Percentiles rank a stretch among this genome's conserved stretches.
Evolutionary conservation across 2,797 vertebrate genomes (phyloP).

Genomic region (Novumbra hubbsi): DNA sequence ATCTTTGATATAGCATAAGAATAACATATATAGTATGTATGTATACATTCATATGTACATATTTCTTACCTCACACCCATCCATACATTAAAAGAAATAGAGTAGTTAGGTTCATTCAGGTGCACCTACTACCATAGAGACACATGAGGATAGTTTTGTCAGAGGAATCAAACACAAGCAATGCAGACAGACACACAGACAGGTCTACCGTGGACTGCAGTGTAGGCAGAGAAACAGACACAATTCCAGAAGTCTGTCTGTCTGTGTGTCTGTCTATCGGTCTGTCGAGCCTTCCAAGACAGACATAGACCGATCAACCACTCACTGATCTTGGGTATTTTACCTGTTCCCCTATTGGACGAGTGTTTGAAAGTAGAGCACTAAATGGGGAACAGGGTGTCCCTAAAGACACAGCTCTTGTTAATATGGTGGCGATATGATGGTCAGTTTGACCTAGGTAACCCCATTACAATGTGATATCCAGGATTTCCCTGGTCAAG

Average conservation of each 20-base stretch:
- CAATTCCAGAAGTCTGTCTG: conserved; percentile 79
- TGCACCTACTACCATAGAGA: conserved; percentile 23
- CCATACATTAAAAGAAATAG: background rate
- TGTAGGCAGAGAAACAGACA: conserved; percentile 77
- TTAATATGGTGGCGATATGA: conserved; percentile 64
- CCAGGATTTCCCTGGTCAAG: conserved; percentile 20
- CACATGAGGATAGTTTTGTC: conserved; percentile 47
- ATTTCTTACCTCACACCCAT: background rate
- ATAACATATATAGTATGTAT: no score
- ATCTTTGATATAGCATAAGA: no score
- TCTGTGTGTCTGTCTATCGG: conserved; percentile 81
- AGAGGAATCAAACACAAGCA: conserved; percentile 60
- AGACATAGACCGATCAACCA: conserved; percentile 72
- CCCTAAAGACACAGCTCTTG: conserved; percentile 54
- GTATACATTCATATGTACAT: background rate
- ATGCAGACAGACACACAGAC: conserved; percentile 77
- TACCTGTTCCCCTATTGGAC: conserved; percentile 59
- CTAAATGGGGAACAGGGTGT: conserved; percentile 51
- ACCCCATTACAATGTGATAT: conserved; percentile 50
- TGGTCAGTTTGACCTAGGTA: conserved; percentile 75
- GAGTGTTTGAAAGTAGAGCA: background rate
- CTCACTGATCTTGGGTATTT: conserved; percentile 57
- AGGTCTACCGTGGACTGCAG: conserved; percentile 69
- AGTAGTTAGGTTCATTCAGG: background rate
- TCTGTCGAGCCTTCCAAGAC: conserved; percentile 73